Base-by-base conservation (phyloP, 1,140 invertebrate genomes). In the Fopius arisanus region DNA sequence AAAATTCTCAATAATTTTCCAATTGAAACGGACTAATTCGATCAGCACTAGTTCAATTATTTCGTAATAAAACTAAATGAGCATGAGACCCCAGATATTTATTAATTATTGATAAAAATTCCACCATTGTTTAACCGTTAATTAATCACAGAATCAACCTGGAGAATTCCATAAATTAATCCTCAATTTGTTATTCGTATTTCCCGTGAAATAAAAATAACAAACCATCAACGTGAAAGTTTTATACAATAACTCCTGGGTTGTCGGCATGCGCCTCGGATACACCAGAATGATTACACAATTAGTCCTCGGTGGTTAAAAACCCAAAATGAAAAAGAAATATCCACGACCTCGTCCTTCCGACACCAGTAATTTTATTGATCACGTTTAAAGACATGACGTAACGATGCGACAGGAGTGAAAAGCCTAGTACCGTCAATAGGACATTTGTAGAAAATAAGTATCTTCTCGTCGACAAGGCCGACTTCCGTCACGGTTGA, bases 401-500 rank as follows among this genome's bases (percentile, higher is more conserved):
- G 67, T 43, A 69, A 69, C 43, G 23, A 43, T 48, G 29, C n/a
- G 19, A 41, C n/a, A 43, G 40, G 21, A 70, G 28, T 70, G 48
- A 70, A 33, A 23, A 51, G 21, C 12, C 26, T 48, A 14, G 28
- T 41, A 31, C 31, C 23, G 43, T 14, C 29, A 23, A 67, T 29
- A 48, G 67, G 21, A 69, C 41, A 72, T 77, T 68, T 74, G 68
- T 14, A 73, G 21, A n/a, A 33, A 67, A 21, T 48, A 48, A 33
- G 41, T 67, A 62, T 69, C 26, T n/a, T 63, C 12, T 73, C 37
- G 19, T 59, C 16, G 23, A 54, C 70, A 74, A 77, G 72, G 73
- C 69, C 72, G 73, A 77, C 67, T 74, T 66, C 72, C 75, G 75
- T 77, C 73, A 74, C 70, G 75, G 54, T 68, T 76, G 71, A 59